A percentile compares a stretch with the other conserved stretches of the same genome.
These are phyloP conservation scores for Folsomia manolachei DNA, from an alignment of 2,888 invertebrate genomes.

Conservation along the genomic window DNA sequence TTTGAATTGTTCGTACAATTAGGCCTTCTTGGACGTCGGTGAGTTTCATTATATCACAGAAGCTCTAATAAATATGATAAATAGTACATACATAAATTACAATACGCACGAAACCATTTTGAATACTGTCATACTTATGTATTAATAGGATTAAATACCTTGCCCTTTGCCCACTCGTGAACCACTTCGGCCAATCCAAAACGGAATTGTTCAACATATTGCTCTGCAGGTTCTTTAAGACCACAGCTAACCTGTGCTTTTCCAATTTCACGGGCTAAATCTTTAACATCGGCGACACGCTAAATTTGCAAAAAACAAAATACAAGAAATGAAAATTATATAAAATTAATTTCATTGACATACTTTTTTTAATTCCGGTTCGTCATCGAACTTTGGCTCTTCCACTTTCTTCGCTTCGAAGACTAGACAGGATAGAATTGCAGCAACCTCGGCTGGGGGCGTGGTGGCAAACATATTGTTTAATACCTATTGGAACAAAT, in stretches of 20 bases:
- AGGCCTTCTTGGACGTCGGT: slow-evolving; percentile 97
- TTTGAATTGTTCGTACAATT: slow-evolving; percentile 94
- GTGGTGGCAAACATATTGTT: slow-evolving; percentile 83
- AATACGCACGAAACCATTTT: background rate
- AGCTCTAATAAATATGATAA: slow-evolving; percentile 4
- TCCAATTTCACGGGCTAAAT: slow-evolving; percentile 67
- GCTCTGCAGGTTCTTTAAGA: slow-evolving; percentile 57
- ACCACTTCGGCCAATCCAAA: slow-evolving; percentile 92
- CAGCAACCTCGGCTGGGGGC: slow-evolving; percentile 87
- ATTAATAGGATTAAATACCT: slow-evolving; percentile 58
- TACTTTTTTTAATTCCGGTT: slow-evolving; percentile 60
- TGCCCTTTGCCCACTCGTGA: slow-evolving; percentile 91
- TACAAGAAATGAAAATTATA: background rate
- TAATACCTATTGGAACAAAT: slow-evolving; percentile 55
- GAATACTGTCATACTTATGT: background rate
- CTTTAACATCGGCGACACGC: slow-evolving; percentile 70
- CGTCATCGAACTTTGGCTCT: slow-evolving; percentile 61
- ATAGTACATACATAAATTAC: background rate
- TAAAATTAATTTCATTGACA: slow-evolving; percentile 17
- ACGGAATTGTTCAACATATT: slow-evolving; percentile 67
- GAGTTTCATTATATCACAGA: slow-evolving; percentile 75
- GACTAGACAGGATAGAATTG: slow-evolving; percentile 85
- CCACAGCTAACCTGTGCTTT: slow-evolving; percentile 65
- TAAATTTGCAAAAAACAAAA: slow-evolving; percentile 52
- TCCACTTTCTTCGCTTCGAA: slow-evolving; percentile 77